These are phyloP conservation scores for Junco hyemalis DNA, from an alignment of 2,113 vertebrate genomes.

Conservation along the genomic window DNA sequence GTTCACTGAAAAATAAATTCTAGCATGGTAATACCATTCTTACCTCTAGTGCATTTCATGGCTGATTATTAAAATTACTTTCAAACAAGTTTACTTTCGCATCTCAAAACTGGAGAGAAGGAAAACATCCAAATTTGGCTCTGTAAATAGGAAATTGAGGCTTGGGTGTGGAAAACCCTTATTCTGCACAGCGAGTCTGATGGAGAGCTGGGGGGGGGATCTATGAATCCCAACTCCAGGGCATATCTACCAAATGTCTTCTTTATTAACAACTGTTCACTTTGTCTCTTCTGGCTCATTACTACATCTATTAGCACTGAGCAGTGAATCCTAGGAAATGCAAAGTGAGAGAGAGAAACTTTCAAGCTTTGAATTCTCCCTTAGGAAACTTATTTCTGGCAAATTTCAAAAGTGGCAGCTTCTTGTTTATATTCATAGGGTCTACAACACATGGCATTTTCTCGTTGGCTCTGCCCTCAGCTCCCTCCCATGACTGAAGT, in stretches of 20 bases:
- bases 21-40: background rate
- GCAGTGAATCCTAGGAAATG: background rate
- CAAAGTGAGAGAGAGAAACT: background rate
- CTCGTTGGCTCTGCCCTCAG: background rate
- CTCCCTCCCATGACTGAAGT: background rate
- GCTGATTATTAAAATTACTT: conserved; percentile 35
- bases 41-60: conserved; percentile 2
- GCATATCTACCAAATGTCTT: background rate
- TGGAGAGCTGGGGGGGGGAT: background rate
- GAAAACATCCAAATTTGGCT: background rate
- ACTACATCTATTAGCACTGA: background rate
- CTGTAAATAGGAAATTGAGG: background rate
- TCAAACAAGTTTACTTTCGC: background rate
- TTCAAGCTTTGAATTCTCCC: background rate
- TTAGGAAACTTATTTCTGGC: background rate
- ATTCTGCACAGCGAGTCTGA: background rate
- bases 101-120: background rate
- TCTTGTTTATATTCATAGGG: background rate
- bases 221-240: background rate
- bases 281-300: conserved; percentile 12
- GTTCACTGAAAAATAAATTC: background rate
- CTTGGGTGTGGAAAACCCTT: background rate
- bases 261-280: background rate
- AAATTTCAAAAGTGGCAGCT: background rate
- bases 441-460: background rate